Evolutionary conservation across 2,797 vertebrate genomes (phyloP).

Genomic region (Gobio occitaniae): DNA sequence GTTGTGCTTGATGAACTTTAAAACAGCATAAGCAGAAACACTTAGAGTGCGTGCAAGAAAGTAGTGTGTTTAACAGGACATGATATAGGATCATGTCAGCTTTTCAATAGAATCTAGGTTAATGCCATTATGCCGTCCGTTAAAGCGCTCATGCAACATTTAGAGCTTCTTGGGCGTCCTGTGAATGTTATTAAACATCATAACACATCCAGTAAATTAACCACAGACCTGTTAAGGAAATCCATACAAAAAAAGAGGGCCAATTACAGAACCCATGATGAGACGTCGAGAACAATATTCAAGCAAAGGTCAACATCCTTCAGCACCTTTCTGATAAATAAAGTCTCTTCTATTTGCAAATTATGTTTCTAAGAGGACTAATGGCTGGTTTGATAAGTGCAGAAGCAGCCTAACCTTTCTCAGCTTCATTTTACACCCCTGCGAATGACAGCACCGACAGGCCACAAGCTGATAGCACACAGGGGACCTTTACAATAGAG

Average conservation of each 20-base stretch:
- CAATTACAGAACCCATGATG: neutral
- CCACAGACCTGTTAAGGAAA: neutral
- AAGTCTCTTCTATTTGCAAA: constrained; percentile 29
- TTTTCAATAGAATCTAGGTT: constrained; percentile 41
- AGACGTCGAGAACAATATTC: neutral
- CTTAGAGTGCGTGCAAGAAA: neutral
- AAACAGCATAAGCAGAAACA: neutral
- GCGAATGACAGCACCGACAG: constrained; percentile 51
- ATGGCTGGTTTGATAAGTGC: constrained; percentile 22
- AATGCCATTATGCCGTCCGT: constrained; percentile 27
- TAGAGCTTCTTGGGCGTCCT: constrained; percentile 4
- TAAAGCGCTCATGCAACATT: constrained; percentile 17
- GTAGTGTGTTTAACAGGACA: constrained; percentile 13
- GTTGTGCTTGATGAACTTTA: neutral
- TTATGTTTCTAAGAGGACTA: constrained; percentile 27
- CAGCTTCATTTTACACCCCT: constrained; percentile 48
- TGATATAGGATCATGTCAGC: constrained; percentile 24
- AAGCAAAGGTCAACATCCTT: constrained; percentile 43
- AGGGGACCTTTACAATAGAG: constrained; percentile 49
- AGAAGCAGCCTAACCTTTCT: constrained; percentile 51
- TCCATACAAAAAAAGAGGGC: neutral
- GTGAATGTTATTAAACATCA: neutral
- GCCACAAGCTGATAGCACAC: constrained; percentile 55
- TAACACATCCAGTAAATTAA: constrained; percentile 10
- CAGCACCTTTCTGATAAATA: neutral